Evolutionary conservation across 2,797 vertebrate genomes (phyloP).

Genomic region (Tinamus major): DNA sequence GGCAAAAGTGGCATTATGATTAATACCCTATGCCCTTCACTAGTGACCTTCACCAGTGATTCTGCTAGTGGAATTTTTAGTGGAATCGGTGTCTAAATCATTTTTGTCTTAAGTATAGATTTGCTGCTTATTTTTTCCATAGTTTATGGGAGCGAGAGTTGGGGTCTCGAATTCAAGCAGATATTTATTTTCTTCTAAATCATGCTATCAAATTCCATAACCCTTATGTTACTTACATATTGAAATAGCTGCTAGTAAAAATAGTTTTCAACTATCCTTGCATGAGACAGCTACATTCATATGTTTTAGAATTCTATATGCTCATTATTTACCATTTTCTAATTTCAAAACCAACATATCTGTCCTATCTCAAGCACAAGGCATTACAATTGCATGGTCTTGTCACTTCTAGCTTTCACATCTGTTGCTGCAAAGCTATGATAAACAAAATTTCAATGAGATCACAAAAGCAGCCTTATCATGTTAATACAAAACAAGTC

Average conservation of each 20-base stretch:
- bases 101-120: not conserved
- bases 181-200: not conserved
- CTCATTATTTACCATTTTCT: not conserved
- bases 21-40: not conserved
- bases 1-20: not conserved
- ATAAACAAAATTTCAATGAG: conserved; percentile 40
- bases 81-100: not conserved
- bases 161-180: not conserved
- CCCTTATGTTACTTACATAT: not conserved
- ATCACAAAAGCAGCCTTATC: conserved; percentile 29
- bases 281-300: not conserved
- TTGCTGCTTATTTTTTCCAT: not conserved
- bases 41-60: not conserved
- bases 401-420: conserved; percentile 41
- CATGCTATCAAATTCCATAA: not conserved
- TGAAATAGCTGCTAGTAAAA: not conserved
- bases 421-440: conserved; percentile 26
- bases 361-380: not conserved
- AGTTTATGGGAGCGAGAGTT: not conserved
- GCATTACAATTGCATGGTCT: not conserved
- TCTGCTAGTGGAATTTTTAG: not conserved
- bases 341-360: conserved; percentile 2
- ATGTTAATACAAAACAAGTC: conserved; percentile 40
- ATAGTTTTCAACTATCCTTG: not conserved
- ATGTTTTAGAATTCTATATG: not conserved